Base-by-base conservation (phyloP, 2,113 vertebrate genomes). In the Vireo altiloquus region DNA sequence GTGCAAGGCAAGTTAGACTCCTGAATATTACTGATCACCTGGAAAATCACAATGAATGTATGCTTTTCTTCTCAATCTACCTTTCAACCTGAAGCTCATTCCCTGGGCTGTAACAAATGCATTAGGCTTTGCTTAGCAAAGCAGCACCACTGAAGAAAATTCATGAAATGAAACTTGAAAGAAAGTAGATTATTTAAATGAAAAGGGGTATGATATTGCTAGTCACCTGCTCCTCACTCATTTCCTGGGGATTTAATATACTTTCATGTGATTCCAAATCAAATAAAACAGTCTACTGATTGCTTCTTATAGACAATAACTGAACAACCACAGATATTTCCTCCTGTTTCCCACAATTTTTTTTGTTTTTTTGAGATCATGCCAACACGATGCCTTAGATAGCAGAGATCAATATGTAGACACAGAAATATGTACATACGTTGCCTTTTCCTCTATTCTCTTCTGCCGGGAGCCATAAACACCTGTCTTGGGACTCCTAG, bases 21-120 rank as follows among this genome's bases (percentile, higher is more conserved):
- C 68, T 94, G 88, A 92, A 96, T 93, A 92, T 78, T 90, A 94
- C 85, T 89, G 90, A 94, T 92, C 84, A 96, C 88, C 95, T 93
- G 87, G 92, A 92, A 96, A 95, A 95, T 93, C 87, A 88, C 71
- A 82, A 72, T 65, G 82, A 91, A 68, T 71, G 40, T 60, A 37
- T 60, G 68, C 65, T 95, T 92, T 95, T 87, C 87, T 75, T 94
- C 52, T 85, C 69, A 90, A 59, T 87, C 79, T 90, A 53, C 69
- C 77, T 90, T 77, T 90, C 85, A 94, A 80, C 82, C 56, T 49
- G n/a, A 52, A 80, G 72, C 59, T 94, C 78, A n/a, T 91, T 92
- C 72, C 44, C 81, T 69, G 61, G 70, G 52, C 92, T 94, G 89
- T 90, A 89, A 82, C 74, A 95, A 84, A 89, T 46, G 63, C 74